These are phyloP conservation scores for Petrophora chlorosata DNA, from an alignment of 2,888 invertebrate species.

Conservation along the genomic window DNA sequence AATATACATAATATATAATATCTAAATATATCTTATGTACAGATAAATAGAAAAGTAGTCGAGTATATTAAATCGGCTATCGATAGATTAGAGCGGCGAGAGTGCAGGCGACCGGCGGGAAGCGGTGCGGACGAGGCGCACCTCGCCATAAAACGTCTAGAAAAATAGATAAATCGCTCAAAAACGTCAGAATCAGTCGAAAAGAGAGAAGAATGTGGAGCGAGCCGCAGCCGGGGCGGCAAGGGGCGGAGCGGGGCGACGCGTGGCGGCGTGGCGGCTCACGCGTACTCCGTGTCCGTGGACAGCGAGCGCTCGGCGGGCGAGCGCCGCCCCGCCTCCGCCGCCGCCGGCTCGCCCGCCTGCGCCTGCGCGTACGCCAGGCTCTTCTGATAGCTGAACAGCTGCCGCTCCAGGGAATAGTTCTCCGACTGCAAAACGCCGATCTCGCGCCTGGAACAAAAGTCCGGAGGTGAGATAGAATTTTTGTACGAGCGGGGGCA, in stretches of 20 bases:
- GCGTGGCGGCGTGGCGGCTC: slow-evolving; percentile 62
- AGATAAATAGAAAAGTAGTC: slow-evolving; percentile 83
- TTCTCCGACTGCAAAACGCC: slow-evolving; percentile 92
- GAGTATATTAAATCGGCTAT: slow-evolving; percentile 81
- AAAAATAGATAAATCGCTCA: slow-evolving; percentile 84
- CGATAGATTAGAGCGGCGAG: slow-evolving; percentile 82
- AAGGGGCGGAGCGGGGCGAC: neutral
- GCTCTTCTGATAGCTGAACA: slow-evolving; percentile 92
- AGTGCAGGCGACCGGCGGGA: slow-evolving; percentile 81
- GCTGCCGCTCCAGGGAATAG: slow-evolving; percentile 90
- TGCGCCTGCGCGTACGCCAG: slow-evolving; percentile 88
- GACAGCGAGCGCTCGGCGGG: slow-evolving; percentile 85
- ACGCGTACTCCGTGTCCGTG: slow-evolving; percentile 90
- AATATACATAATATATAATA: slow-evolving; percentile 83
- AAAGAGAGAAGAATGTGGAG: slow-evolving; percentile 72
- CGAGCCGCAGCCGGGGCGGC: slow-evolving; percentile 44
- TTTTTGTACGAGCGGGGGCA: neutral
- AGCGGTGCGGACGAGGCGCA: slow-evolving; percentile 82
- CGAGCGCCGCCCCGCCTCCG: slow-evolving; percentile 70
- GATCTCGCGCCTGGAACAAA: slow-evolving; percentile 87
- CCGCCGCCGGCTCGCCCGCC: slow-evolving; percentile 76
- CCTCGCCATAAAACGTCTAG: slow-evolving; percentile 83
- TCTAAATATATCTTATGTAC: slow-evolving; percentile 84
- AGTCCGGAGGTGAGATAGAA: neutral
- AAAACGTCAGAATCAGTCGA: slow-evolving; percentile 83